A percentile compares a stretch with the other conserved stretches of the same genome.
Evolutionary conservation across 2,113 vertebrate species (phyloP).

Genomic region (Platysteira castanea): DNA sequence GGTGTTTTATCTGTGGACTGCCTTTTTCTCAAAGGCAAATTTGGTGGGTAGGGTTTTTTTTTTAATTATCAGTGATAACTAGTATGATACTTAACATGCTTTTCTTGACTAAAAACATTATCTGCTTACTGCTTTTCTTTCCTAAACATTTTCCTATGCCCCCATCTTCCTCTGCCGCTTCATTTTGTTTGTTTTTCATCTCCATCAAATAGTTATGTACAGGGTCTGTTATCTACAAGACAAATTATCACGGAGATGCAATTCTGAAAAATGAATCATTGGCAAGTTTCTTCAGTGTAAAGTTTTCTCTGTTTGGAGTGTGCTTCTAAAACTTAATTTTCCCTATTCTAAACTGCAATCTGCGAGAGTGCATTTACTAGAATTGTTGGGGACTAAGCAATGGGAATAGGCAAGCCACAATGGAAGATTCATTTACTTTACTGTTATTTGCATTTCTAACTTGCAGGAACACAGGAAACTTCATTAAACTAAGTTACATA

Average conservation of each 20-base stretch:
- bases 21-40: neutral
- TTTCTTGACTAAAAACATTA: neutral
- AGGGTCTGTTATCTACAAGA: neutral
- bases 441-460: neutral
- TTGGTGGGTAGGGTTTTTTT: accelerated
- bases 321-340: neutral
- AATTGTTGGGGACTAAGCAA: neutral
- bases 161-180: accelerated
- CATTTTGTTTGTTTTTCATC: neutral
- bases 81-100: neutral
- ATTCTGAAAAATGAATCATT: accelerated
- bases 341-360: neutral
- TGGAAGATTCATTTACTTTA: neutral
- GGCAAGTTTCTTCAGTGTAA: neutral
- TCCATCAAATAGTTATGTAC: neutral
- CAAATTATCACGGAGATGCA: neutral
- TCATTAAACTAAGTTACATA: neutral
- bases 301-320: neutral
- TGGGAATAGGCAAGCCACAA: neutral
- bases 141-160: neutral
- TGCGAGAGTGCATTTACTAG: neutral
- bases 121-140: neutral
- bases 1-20: neutral
- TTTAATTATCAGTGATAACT: neutral
- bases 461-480: neutral